These are phyloP conservation scores for Zoanthus sansibaricus DNA, from an alignment of 92 coral and sea anemone genomes.

Conservation along the genomic window DNA sequence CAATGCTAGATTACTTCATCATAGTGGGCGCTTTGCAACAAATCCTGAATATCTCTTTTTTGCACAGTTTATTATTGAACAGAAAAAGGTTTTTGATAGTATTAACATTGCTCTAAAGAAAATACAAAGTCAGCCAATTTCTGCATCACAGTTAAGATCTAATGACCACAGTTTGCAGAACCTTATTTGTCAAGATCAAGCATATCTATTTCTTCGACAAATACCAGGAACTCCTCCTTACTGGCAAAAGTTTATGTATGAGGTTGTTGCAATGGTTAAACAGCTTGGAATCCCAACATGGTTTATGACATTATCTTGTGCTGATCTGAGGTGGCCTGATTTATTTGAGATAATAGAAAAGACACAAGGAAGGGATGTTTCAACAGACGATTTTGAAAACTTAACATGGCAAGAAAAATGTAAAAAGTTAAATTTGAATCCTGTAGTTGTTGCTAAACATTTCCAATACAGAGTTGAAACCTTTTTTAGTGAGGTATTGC, in stretches of 20 bases:
- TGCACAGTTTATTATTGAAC: constrained; percentile 56
- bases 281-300: constrained; percentile 46
- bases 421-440: no score
- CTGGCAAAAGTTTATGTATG: constrained; percentile 11
- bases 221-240: constrained; percentile 10
- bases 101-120: constrained; percentile 11
- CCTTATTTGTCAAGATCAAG: constrained; percentile 38
- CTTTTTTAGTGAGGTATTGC: no score
- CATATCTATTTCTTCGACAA: constrained; percentile 2
- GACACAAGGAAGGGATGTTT: no score
- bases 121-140: constrained; percentile 35
- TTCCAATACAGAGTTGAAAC: no score
- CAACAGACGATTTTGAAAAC: no score
- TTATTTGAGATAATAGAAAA: no score
- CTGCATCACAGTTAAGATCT: constrained; percentile 45
- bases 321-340: constrained; percentile 61
- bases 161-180: constrained; percentile 18
- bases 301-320: constrained; percentile 61
- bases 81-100: constrained; percentile 16
- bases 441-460: no score
- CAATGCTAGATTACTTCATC: background rate
- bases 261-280: constrained; percentile 9
- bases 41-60: constrained; percentile 30
- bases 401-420: no score
- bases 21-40: constrained; percentile 14